phyloP scores from a whole-genome alignment of 1,140 invertebrate genomes.

The Hetaerina americana region DNA sequence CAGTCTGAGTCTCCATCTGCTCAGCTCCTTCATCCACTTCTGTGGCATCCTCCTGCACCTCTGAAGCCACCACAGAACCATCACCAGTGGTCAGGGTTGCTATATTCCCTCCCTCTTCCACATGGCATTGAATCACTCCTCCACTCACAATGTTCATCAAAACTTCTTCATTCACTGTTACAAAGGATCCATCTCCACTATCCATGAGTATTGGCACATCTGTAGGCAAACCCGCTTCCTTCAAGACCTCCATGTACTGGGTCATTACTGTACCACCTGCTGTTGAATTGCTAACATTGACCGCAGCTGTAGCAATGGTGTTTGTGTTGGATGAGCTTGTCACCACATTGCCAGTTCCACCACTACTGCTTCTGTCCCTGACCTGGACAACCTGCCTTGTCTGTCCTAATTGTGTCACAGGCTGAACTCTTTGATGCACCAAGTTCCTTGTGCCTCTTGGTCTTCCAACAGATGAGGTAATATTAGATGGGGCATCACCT shows the following conservation, averaged over 20 bases:
- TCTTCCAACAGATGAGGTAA: not conserved
- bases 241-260: constrained; percentile 34
- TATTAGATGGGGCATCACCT: not conserved
- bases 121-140: constrained; percentile 30
- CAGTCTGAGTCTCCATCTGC: not conserved
- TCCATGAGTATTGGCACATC: constrained; percentile 39
- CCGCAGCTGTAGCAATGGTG: not conserved
- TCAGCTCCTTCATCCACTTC: not conserved
- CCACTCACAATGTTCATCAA: constrained; percentile 34
- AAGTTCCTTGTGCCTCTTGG: not conserved
- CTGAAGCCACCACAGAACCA: not conserved
- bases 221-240: constrained; percentile 36
- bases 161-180: constrained; percentile 40
- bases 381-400: not conserved
- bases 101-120: not conserved
- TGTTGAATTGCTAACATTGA: not conserved
- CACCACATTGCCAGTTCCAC: not conserved
- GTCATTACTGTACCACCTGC: not conserved
- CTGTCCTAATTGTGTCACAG: not conserved
- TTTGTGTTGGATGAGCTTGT: not conserved
- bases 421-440: not conserved
- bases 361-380: not conserved
- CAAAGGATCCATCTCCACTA: constrained; percentile 38
- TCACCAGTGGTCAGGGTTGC: not conserved
- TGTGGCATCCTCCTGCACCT: not conserved